Conservation (phyloP, 2,113 vertebrate genomes). For the Choloepus hoffmanni region DNA sequence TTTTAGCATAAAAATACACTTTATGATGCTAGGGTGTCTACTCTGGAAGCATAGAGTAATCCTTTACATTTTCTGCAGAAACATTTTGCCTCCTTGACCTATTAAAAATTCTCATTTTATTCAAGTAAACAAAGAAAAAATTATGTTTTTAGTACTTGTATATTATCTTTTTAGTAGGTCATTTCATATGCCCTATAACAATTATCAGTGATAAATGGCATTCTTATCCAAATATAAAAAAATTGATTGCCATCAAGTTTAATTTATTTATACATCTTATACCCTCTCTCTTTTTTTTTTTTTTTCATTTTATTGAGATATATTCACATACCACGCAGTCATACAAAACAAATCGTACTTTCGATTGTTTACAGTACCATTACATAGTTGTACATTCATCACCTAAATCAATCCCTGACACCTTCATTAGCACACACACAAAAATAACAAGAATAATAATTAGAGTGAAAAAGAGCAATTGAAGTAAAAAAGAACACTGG, state of each 20-base stretch:
- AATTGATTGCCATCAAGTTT: neutral
- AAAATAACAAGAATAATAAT: too few species aligned
- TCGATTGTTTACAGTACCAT: too few species aligned
- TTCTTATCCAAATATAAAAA: conserved; percentile 30
- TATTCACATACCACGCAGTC: too few species aligned
- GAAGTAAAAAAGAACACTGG: too few species aligned
- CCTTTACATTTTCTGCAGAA: conserved; percentile 12
- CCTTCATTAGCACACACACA: too few species aligned
- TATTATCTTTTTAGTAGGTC: neutral
- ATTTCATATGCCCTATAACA: neutral
- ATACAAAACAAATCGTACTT: too few species aligned
- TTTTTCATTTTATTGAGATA: too few species aligned
- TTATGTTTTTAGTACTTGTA: conserved; percentile 22
- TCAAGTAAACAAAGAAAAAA: conserved; percentile 28
- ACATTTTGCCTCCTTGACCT: neutral
- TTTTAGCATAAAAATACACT: neutral
- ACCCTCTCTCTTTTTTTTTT: too few species aligned
- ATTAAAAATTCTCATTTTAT: conserved; percentile 17
- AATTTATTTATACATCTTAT: conserved; percentile 7
- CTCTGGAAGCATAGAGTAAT: neutral
- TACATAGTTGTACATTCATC: too few species aligned
- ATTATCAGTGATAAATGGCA: neutral
- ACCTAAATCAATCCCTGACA: too few species aligned
- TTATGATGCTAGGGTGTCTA: neutral
- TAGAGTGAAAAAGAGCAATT: too few species aligned